Base-by-base conservation (phyloP, 30 jellyfish, hydroid and myxozoan genomes). In the Turritopsis dohrnii region DNA sequence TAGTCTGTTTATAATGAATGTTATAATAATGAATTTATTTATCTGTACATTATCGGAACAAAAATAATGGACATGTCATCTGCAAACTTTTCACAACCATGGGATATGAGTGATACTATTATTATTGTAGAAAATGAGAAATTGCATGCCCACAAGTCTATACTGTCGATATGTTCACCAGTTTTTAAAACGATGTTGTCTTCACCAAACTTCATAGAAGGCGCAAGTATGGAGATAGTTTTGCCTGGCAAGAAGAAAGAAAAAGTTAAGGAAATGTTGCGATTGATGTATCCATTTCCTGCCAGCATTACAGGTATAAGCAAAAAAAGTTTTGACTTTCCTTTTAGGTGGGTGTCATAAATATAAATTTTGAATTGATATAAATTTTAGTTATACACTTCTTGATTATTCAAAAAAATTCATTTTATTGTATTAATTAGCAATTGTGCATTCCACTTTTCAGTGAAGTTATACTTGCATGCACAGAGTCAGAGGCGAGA, bases 201-300 rank as follows among this genome's bases (percentile, higher is more conserved):
- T 1, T 66, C 76, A 22, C 5, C 5, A 5, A 5, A 66, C 29
- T 66, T 66, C 17, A 66, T 3, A 17, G 76, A 66, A 17, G 76
- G 76, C 8, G 17, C 28, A n/a, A n/a, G 29, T 22, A n/a, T 25
- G 29, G 76, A 66, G 17, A 66, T 66, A n/a, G 16, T 22, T 22
- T 25, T 66, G 17, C 76, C 76, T 22, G 76, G 76, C 8, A 66
- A 66, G 29, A 66, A 66, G 76, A 66, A 66, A 17, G 76, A 66
- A 22, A 66, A 66, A 17, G 29, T 66, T 17, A 66, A 66, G 29
- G 76, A 66, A 66, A 66, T 66, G 76, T 66, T 66, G 17, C 76
- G 29, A n/a, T n/a, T n/a, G 8, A 66, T 66, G 28, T 66, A 66
- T 66, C 76, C 76, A 66, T 66, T 66, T 66, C 76, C 76, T n/a